Conservation (phyloP, 2,888 invertebrate species). For the Pammene fasciana region DNA sequence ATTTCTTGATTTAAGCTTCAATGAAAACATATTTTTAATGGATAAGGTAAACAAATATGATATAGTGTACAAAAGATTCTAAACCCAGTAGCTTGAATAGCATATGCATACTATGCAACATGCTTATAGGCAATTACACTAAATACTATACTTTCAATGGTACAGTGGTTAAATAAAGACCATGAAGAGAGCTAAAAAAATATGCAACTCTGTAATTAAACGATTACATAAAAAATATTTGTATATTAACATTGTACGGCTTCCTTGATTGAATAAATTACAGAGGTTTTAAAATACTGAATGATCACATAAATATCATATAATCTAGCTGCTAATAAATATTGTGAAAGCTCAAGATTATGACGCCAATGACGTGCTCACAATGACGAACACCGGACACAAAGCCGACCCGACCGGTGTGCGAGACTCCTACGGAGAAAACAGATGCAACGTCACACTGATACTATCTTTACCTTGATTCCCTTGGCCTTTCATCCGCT, state of each 20-base stretch:
- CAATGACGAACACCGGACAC: conserved; percentile 59
- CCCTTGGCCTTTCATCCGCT: conserved; percentile 95
- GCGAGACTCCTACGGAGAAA: conserved; percentile 68
- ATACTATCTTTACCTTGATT: conserved; percentile 87
- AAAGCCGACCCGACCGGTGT: conserved; percentile 78
- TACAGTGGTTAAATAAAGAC: too few relatives aligned
- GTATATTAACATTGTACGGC: background rate
- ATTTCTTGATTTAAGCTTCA: too few relatives aligned
- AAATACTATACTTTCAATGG: too few relatives aligned
- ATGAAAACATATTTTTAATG: too few relatives aligned
- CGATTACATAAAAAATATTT: background rate
- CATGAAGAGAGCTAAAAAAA: background rate
- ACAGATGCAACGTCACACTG: conserved; percentile 80
- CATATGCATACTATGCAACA: too few relatives aligned
- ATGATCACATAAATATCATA: conserved; percentile 7
- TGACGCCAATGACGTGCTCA: conserved; percentile 58
- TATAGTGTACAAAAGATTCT: too few relatives aligned
- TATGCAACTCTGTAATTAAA: background rate
- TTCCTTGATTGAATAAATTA: background rate
- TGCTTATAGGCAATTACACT: too few relatives aligned
- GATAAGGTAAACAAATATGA: too few relatives aligned
- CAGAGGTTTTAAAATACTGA: too few relatives aligned
- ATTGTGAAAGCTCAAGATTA: conserved; percentile 61
- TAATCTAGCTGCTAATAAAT: conserved; percentile 48
- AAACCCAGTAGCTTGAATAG: too few relatives aligned